Evolutionary conservation across 2,797 vertebrate species (phyloP).

Genomic region (Danio kyathit): DNA sequence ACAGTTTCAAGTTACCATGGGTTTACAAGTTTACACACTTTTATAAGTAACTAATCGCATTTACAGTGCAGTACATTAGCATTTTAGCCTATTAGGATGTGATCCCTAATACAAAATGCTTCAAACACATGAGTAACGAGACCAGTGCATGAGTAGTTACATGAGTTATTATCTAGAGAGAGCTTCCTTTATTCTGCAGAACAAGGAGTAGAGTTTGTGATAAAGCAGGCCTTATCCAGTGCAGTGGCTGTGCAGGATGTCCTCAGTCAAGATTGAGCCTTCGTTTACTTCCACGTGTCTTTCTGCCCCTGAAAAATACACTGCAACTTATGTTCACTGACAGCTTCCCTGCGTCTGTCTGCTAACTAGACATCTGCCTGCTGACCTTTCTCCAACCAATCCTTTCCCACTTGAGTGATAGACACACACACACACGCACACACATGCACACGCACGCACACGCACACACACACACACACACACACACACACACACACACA

Average conservation of each 20-base stretch:
- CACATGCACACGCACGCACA: too few relatives aligned
- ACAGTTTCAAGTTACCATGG: too few relatives aligned
- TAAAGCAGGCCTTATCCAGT: conserved; percentile 18
- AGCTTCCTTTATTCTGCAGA: conserved; percentile 28
- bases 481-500: conserved; percentile 1
- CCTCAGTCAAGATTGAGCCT: background rate
- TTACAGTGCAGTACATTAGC: background rate
- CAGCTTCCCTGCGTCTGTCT: conserved; percentile 16
- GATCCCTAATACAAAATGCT: background rate
- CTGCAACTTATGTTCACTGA: conserved; percentile 38
- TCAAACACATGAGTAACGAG: background rate
- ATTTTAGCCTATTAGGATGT: background rate
- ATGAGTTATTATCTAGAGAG: background rate
- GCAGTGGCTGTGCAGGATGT: conserved; percentile 4
- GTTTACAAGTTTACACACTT: too few relatives aligned
- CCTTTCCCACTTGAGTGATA: conserved; percentile 11
- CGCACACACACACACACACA: too few relatives aligned
- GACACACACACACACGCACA: conserved; percentile 2
- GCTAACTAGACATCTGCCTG: conserved; percentile 44
- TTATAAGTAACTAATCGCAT: too few relatives aligned
- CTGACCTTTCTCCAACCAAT: conserved; percentile 32
- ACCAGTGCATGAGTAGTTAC: background rate
- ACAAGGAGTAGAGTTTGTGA: conserved; percentile 10
- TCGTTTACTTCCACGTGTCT: conserved; percentile 33
- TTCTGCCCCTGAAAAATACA: conserved; percentile 9